phyloP scores from a whole-genome alignment of 2,113 vertebrate species.

The Nansenia antarctica region DNA sequence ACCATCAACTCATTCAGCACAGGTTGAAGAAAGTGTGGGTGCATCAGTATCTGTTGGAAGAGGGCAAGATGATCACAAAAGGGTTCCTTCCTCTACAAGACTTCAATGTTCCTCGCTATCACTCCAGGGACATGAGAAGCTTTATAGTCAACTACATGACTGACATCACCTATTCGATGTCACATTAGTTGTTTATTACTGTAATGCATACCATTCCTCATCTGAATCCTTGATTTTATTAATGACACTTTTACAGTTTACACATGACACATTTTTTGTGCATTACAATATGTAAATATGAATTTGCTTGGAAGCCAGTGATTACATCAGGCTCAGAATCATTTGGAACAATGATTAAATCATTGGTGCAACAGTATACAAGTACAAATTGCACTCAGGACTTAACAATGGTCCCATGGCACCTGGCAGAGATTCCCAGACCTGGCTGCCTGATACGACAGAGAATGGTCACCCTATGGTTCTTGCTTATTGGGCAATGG shows the following conservation, averaged over 20 bases:
- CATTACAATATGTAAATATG: background rate
- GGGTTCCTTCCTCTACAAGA: background rate
- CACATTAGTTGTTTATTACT: background rate
- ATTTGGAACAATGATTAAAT: background rate
- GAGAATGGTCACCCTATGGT: background rate
- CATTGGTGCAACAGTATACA: background rate
- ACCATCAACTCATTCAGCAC: background rate
- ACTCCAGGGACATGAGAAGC: too few relatives aligned
- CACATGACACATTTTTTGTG: background rate
- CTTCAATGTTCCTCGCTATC: background rate
- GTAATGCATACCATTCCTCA: too few relatives aligned
- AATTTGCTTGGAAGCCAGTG: background rate
- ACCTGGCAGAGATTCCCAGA: background rate
- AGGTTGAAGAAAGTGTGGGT: background rate
- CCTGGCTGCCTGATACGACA: background rate
- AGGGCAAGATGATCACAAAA: background rate
- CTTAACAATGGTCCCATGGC: background rate
- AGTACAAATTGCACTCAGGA: too few relatives aligned
- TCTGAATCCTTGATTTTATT: too few relatives aligned
- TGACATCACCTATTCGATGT: background rate
- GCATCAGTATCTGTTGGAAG: background rate
- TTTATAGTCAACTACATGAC: too few relatives aligned
- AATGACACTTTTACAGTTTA: too few relatives aligned
- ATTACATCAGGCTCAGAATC: too few relatives aligned
- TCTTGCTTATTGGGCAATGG: background rate